Conservation (phyloP, 2,888 invertebrate genomes). For the Lasius platythorax region DNA sequence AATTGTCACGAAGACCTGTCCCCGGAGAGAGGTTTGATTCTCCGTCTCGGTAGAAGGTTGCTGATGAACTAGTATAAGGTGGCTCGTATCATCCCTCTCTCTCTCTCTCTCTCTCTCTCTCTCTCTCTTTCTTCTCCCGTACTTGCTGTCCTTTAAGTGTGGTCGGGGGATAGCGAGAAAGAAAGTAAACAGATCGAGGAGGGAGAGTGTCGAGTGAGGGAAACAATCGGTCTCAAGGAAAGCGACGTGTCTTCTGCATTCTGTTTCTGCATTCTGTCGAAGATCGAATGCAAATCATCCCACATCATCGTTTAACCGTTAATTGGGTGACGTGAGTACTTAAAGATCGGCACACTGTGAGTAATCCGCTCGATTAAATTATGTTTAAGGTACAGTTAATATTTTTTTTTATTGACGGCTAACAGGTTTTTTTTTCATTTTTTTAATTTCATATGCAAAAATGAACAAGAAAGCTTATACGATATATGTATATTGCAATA, state of each 20-base stretch:
- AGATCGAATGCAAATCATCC: slow-evolving; percentile 41
- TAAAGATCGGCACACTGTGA: not conserved
- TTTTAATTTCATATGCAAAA: not conserved
- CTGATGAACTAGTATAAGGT: slow-evolving; percentile 53
- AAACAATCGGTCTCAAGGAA: slow-evolving; percentile 36
- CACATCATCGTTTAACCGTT: slow-evolving; percentile 16
- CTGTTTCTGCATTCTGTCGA: slow-evolving; percentile 12
- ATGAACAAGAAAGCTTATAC: not conserved
- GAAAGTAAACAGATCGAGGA: slow-evolving; percentile 36
- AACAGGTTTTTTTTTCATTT: too few species aligned
- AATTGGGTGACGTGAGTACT: slow-evolving; percentile 35
- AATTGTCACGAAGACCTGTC: slow-evolving; percentile 52
- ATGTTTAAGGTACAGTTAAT: slow-evolving; percentile 12
- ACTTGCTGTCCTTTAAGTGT: slow-evolving; percentile 26
- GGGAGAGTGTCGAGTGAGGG: slow-evolving; percentile 32
- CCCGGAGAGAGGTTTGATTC: slow-evolving; percentile 36
- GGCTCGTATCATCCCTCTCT: slow-evolving; percentile 29
- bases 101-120: slow-evolving; percentile 25
- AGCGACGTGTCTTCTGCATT: slow-evolving; percentile 3
- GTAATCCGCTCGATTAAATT: slow-evolving; percentile 18
- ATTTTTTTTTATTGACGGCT: too few species aligned
- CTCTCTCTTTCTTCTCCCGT: slow-evolving; percentile 29
- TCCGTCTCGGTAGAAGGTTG: slow-evolving; percentile 47
- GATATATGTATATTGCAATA: not conserved
- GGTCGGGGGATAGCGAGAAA: slow-evolving; percentile 36